Conservation (phyloP, 1,140 invertebrate genomes). For the Diabrotica undecimpunctata region DNA sequence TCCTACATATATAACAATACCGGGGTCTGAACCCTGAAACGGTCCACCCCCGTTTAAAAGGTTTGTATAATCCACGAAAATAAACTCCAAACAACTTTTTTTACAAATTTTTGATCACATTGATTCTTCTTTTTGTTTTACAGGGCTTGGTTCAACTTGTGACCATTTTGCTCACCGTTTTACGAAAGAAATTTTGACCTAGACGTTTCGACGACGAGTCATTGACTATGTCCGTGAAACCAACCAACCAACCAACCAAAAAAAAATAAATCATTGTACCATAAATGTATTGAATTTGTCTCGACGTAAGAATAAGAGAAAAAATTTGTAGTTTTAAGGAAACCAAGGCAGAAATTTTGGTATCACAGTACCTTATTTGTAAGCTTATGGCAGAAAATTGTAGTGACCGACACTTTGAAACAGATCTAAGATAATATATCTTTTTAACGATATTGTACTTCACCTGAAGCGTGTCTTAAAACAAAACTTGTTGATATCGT, state of each 20-base stretch:
- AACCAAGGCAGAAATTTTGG: conserved; percentile 17
- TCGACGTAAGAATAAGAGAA: neutral
- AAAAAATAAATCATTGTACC: conserved; percentile 5
- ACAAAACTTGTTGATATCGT: conserved; percentile 14
- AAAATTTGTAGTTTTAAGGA: conserved; percentile 9
- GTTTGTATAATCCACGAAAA: conserved; percentile 7
- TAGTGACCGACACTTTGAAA: conserved; percentile 9
- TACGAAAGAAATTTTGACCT: conserved; percentile 4
- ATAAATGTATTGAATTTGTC: conserved; percentile 1
- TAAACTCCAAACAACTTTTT: no score
- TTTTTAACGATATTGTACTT: conserved; percentile 21
- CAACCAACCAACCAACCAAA: neutral
- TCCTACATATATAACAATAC: conserved; percentile 69
- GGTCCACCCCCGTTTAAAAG: conserved; percentile 19
- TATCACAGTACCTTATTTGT: conserved; percentile 20
- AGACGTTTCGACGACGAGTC: neutral
- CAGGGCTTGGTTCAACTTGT: conserved; percentile 12
- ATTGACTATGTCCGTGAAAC: conserved; percentile 9
- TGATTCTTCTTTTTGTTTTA: neutral
- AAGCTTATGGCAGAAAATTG: conserved; percentile 26
- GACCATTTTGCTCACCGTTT: conserved; percentile 6
- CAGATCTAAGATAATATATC: conserved; percentile 15
- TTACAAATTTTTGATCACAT: no score
- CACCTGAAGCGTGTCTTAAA: conserved; percentile 35
- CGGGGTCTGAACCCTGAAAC: conserved; percentile 51